phyloP scores from a whole-genome alignment of 1,140 invertebrate genomes.

The Panagrolaimus sp. region DNA sequence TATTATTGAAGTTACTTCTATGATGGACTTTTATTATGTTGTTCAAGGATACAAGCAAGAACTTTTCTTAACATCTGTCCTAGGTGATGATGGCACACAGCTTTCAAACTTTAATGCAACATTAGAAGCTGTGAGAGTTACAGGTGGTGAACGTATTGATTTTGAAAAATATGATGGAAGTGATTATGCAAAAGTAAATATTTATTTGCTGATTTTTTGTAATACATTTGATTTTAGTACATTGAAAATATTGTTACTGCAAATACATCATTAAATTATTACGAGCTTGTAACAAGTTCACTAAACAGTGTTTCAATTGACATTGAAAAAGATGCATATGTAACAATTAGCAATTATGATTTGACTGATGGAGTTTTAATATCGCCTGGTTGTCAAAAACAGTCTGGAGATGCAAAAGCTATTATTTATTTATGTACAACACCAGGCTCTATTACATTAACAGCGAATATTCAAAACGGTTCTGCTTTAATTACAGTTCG shows the following conservation, averaged over 20 bases:
- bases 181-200: background rate
- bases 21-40: background rate
- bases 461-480: background rate
- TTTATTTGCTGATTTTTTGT: background rate
- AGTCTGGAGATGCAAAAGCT: background rate
- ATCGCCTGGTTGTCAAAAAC: background rate
- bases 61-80: background rate
- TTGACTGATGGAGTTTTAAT: background rate
- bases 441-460: background rate
- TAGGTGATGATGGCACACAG: background rate
- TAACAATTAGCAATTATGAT: background rate
- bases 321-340: background rate
- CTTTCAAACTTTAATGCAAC: background rate
- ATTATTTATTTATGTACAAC: background rate
- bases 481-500: background rate
- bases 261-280: background rate
- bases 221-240: slow-evolving; percentile 3
- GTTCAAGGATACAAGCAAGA: slow-evolving; percentile 8
- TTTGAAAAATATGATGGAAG: background rate
- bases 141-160: background rate
- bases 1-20: background rate
- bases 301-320: background rate
- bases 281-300: background rate
- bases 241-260: background rate
- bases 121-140: background rate